Evolutionary conservation across 2,888 invertebrate species (phyloP), one percentile per base, ranked within the genome.

Genomic region (Chloroclystis v-ata): DNA sequence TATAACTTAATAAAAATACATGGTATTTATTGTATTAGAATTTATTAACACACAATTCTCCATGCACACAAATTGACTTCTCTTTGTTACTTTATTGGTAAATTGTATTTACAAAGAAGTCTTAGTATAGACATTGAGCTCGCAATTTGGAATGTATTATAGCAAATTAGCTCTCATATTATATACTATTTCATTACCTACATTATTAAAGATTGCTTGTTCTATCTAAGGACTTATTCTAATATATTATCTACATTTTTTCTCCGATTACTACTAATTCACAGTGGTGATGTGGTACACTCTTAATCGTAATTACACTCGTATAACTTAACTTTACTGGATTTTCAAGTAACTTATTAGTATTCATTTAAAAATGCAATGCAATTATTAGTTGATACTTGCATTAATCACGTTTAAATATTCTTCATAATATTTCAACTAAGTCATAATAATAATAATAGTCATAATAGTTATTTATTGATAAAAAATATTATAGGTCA

Each of bases 281-380:
- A 79, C 79, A 79, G 78, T 61, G 62, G 67, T 67, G 77, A 79
- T 79, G 79, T 79, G 80, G 79, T 76, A 67, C 60, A 55, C 52
- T 56, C 40, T 43, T 40, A 24, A 49, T 11, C 16, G 42, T 37
- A 35, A 11, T 35, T 35, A 35, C 20, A 32, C 14, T 14, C 14
- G 3, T 30, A 30, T 16, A 16, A 33, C 16, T 33, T 16, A n/a
- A 33, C n/a, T n/a, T n/a, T n/a, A n/a, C n/a, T n/a, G n/a, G n/a
- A n/a, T n/a, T n/a, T n/a, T n/a, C n/a, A n/a, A n/a, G n/a, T n/a
- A n/a, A n/a, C n/a, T n/a, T n/a, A n/a, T n/a, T n/a, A n/a, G n/a
- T n/a, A n/a, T n/a, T n/a, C n/a, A n/a, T n/a, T n/a, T n/a, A n/a
- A n/a, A n/a, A n/a, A n/a, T n/a, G n/a, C n/a, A n/a, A n/a, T n/a